Percentiles rank a stretch among this genome's conserved stretches.
phyloP scores from a whole-genome alignment of 64 coral and sea anemone genomes.

The Stichodactyla mertensii region DNA sequence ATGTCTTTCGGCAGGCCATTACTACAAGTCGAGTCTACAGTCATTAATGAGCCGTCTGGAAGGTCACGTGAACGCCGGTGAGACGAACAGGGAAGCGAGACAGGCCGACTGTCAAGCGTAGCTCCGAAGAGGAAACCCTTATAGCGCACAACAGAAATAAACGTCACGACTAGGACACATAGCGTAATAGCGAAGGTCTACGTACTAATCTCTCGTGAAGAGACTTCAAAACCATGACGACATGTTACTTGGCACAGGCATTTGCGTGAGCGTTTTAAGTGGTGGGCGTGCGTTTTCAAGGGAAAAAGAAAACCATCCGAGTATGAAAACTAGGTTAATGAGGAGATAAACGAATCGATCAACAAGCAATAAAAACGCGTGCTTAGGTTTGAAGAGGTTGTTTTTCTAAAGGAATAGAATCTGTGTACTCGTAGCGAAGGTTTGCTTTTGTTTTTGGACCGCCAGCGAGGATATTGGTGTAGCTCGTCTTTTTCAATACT shows the following conservation, averaged over 20 bases:
- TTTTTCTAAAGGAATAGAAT: neutral
- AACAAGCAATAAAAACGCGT: neutral
- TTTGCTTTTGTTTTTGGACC: neutral
- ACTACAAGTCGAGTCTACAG: too few species aligned
- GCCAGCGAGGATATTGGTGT: neutral
- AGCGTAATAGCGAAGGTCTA: neutral
- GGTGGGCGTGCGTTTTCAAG: neutral
- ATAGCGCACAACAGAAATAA: neutral
- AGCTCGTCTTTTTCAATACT: too few species aligned
- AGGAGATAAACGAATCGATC: constrained; percentile 6
- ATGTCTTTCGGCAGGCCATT: too few species aligned
- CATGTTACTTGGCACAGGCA: neutral
- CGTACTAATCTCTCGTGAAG: neutral
- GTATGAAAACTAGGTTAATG: neutral
- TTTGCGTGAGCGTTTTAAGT: constrained; percentile 1
- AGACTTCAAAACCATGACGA: neutral
- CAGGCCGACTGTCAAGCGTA: neutral
- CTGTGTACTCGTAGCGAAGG: neutral
- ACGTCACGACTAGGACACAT: neutral
- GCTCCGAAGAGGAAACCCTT: neutral
- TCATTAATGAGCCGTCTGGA: too few species aligned
- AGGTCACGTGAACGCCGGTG: too few species aligned
- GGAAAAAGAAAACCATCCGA: neutral
- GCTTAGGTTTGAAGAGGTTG: neutral
- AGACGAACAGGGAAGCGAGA: neutral